Conservation (phyloP, 1,140 invertebrate genomes). For the Lordiphosa stackelbergi region DNA sequence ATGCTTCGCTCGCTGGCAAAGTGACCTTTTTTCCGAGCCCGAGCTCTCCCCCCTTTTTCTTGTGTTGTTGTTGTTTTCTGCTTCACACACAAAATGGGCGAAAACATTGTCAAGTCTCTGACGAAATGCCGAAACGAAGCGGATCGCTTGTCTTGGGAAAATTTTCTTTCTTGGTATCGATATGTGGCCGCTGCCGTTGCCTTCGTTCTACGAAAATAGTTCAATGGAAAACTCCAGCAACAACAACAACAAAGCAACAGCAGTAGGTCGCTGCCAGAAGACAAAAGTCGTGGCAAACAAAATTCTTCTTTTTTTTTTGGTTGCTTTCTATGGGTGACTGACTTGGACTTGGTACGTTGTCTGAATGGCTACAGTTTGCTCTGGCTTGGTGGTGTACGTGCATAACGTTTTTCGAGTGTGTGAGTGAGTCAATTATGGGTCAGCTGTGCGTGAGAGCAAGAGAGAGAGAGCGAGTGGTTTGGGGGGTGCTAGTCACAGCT, state of each 20-base stretch:
- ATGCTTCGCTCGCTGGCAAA: constrained; percentile 39
- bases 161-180: constrained; percentile 49
- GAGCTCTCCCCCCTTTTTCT: constrained; percentile 9
- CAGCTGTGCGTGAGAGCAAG: constrained; percentile 65
- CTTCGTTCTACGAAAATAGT: constrained; percentile 56
- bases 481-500: constrained; percentile 26
- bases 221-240: constrained; percentile 67
- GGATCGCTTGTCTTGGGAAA: constrained; percentile 55
- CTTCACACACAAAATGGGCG: constrained; percentile 43
- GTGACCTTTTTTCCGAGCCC: constrained; percentile 50
- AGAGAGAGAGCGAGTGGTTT: constrained; percentile 15
- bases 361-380: constrained; percentile 21
- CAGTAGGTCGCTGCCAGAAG: constrained; percentile 49
- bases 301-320: constrained; percentile 28
- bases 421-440: constrained; percentile 64
- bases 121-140: constrained; percentile 41
- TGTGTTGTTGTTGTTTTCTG: constrained; percentile 3
- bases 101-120: constrained; percentile 46
- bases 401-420: constrained; percentile 17
- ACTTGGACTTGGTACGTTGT: constrained; percentile 4
- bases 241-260: constrained; percentile 54
- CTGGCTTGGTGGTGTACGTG: constrained; percentile 35
- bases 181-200: constrained; percentile 11
- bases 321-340: constrained; percentile 43
- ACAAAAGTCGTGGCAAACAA: constrained; percentile 28